Evolutionary conservation across 2,113 vertebrate genomes (phyloP).

Genomic region (Cyanoliseus patagonus): DNA sequence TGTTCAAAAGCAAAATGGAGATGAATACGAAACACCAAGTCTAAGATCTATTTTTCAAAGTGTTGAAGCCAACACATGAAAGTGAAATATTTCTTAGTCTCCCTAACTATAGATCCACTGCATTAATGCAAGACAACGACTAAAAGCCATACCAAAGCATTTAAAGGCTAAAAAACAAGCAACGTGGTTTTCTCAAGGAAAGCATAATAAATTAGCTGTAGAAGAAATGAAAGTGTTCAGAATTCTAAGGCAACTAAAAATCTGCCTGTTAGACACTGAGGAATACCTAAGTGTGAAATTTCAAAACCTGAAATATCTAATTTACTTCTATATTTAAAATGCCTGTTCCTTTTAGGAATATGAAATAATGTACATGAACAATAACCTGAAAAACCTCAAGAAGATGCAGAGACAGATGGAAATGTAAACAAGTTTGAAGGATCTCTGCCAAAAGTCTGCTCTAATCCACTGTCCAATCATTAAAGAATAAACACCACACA

Average conservation of each 20-base stretch:
- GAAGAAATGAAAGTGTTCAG: constrained; percentile 71
- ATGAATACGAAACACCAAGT: constrained; percentile 62
- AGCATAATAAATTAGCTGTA: constrained; percentile 71
- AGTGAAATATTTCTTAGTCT: constrained; percentile 60
- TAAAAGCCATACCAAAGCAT: constrained; percentile 60
- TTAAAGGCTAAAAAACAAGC: constrained; percentile 70
- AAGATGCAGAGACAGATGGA: constrained; percentile 66
- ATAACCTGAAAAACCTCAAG: constrained; percentile 43
- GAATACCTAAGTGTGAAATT: constrained; percentile 62
- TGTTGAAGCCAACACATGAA: constrained; percentile 48
- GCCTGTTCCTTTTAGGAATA: background rate
- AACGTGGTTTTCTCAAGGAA: constrained; percentile 69
- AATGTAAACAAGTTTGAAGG: constrained; percentile 66
- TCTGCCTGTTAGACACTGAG: constrained; percentile 54
- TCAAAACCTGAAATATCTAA: constrained; percentile 40
- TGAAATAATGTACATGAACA: background rate
- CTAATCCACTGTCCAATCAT: constrained; percentile 60
- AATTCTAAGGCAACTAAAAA: constrained; percentile 66
- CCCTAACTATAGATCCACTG: constrained; percentile 35
- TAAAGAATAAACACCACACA: constrained; percentile 59
- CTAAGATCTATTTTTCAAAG: constrained; percentile 71
- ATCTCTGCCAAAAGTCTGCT: constrained; percentile 62
- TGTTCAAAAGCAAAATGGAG: constrained; percentile 56
- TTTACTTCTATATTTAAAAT: constrained; percentile 40
- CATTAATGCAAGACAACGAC: constrained; percentile 72